Percentiles rank a stretch among this genome's conserved stretches.
Conservation (phyloP, 2,888 invertebrate genomes). For the Osmoderma eremita region DNA sequence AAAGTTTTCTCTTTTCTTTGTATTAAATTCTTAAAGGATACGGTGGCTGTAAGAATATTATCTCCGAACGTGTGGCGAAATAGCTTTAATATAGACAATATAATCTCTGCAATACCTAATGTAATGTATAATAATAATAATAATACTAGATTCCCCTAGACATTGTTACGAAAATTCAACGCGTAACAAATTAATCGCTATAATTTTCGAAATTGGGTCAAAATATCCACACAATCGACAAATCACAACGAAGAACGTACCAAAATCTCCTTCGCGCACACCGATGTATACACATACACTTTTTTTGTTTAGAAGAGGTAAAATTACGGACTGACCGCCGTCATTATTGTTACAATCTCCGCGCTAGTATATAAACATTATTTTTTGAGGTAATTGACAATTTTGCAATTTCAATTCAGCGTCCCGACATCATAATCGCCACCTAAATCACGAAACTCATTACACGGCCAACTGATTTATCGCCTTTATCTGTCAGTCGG, state of each 20-base stretch:
- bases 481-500: conserved; percentile 1
- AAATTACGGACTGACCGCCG: conserved; percentile 2
- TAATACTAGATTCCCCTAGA: too few species aligned
- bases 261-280: not conserved
- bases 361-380: not conserved
- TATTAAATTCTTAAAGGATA: too few species aligned
- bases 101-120: too few species aligned
- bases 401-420: conserved; percentile 19
- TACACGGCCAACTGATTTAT: conserved; percentile 27
- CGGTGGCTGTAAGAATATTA: too few species aligned
- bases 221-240: conserved; percentile 4
- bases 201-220: conserved; percentile 29
- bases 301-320: conserved; percentile 15
- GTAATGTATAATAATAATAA: too few species aligned
- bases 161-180: not conserved
- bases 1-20: too few species aligned
- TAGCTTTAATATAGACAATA: too few species aligned
- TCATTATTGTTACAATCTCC: conserved; percentile 17
- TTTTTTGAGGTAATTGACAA: conserved; percentile 26
- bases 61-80: too few species aligned
- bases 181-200: conserved; percentile 1
- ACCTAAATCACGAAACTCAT: conserved; percentile 33
- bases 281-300: not conserved
- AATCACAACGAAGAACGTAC: too few species aligned
- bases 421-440: conserved; percentile 16